Evolutionary conservation across 2,888 invertebrate species (phyloP), one percentile per base, ranked within the genome.

Genomic region (Apamea anceps): DNA sequence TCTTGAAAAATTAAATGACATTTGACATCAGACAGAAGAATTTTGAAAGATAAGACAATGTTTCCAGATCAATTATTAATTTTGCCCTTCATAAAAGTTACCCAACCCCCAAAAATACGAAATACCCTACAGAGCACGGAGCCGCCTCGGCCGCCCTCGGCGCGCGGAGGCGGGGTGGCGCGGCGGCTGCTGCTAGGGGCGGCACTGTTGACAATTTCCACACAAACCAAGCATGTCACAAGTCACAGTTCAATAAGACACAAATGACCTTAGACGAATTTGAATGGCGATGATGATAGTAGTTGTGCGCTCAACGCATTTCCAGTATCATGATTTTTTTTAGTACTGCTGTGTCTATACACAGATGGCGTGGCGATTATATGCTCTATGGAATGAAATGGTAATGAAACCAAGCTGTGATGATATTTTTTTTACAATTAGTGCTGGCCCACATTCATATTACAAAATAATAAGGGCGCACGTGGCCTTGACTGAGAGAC

Each of bases 1-100:
- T 97, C 94, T 96, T 97, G 90, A 91, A 93, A 93, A 93, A 93
- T 91, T 91, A 89, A 79, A 80, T 77, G 84, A 88, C 78, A 87
- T 82, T 77, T 84, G 37, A 65, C 25, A 65, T 25, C 5, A 28
- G 78, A 51, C 42, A 54, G 51, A 81, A 75, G 54, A 62, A 68
- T 75, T 81, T 75, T 81, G 75, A 81, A 76, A 71, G 77, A 77
- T n/a, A n/a, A n/a, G n/a, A n/a, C n/a, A n/a, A n/a, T 82, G 76
- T 80, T 81, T 72, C 62, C 74, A 84, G 66, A 67, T 37, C 25
- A 28, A 54, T 65, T 45, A 42, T 1, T 48, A 18, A 18, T 65
- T 65, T 54, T 65, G 0, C 37, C 57, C 21, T 21, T 60, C 2
- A 8, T 75, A 18, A 45, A 32, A 37, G 21, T 60, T 73, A 48